Percentiles rank a stretch among this genome's conserved stretches.
Evolutionary conservation across 2,113 vertebrate genomes (phyloP).

Genomic region (Toxotes jaculatrix): DNA sequence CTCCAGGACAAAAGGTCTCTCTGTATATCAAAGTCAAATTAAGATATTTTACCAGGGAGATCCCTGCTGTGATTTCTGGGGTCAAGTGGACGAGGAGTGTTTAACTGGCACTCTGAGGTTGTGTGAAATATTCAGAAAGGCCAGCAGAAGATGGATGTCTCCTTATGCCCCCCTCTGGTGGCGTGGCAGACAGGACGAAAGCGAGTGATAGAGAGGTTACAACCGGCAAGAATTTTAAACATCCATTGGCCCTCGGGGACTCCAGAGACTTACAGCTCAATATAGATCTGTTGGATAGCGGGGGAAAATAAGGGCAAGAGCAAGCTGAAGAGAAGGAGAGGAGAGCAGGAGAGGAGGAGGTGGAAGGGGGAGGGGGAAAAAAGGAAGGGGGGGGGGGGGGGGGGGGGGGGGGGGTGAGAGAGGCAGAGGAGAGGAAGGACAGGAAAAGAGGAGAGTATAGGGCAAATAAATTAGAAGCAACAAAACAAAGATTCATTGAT

Average conservation of each 20-base stretch:
- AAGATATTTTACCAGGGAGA: constrained; percentile 61
- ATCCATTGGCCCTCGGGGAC: constrained; percentile 66
- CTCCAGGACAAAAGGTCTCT: constrained; percentile 42
- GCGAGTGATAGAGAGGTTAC: constrained; percentile 81
- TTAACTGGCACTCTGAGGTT: constrained; percentile 67
- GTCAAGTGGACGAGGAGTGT: constrained; percentile 56
- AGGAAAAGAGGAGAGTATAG: constrained; percentile 11
- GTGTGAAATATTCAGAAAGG: constrained; percentile 78
- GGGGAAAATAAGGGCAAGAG: constrained; percentile 57
- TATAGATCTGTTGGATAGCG: constrained; percentile 68
- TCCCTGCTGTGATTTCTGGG: constrained; percentile 61
- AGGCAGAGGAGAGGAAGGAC: constrained; percentile 2
- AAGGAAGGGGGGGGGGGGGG: background rate
- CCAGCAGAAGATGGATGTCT: constrained; percentile 74
- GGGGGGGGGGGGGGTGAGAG: background rate
- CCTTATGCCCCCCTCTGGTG: constrained; percentile 65
- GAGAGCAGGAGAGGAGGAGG: background rate
- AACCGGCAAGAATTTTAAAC: constrained; percentile 82
- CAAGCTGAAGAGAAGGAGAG: constrained; percentile 1
- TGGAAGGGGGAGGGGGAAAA: background rate
- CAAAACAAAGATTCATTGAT: constrained; percentile 68
- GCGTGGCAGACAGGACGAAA: constrained; percentile 58
- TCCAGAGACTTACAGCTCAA: constrained; percentile 73
- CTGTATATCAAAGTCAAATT: constrained; percentile 63
- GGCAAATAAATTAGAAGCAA: constrained; percentile 58